phyloP scores from a whole-genome alignment of 2,113 vertebrate genomes.

The Typhlomys cinereus region DNA sequence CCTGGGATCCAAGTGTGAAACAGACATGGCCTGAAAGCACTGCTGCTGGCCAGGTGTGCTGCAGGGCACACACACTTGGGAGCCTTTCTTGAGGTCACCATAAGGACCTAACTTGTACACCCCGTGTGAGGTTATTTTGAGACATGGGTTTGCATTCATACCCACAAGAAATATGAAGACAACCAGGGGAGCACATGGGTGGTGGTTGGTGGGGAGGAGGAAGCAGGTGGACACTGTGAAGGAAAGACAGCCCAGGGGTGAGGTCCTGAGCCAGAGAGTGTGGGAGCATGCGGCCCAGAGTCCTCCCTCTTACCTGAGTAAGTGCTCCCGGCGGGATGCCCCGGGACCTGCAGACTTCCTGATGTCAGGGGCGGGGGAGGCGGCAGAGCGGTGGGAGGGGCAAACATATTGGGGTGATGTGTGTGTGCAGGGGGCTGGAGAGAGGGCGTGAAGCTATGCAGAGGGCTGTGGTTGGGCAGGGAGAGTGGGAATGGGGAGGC shows the following conservation, averaged over 20 bases:
- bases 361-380: slow-evolving; percentile 98
- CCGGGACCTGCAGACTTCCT: slow-evolving; percentile 94
- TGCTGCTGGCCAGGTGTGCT: neutral
- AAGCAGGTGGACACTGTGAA: neutral
- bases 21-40: neutral
- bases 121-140: neutral
- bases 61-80: neutral
- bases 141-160: neutral
- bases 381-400: slow-evolving; percentile 96
- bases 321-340: slow-evolving; percentile 94
- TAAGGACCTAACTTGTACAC: neutral
- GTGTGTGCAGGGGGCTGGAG: slow-evolving; percentile 93
- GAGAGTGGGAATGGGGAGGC: slow-evolving; percentile 92
- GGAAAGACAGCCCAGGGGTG: neutral
- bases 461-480: slow-evolving; percentile 90
- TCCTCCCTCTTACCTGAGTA: slow-evolving; percentile 92
- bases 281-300: rapidly evolving
- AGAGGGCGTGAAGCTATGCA: slow-evolving; percentile 93
- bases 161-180: neutral
- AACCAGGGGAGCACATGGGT: neutral
- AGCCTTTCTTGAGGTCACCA: neutral
- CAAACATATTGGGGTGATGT: slow-evolving; percentile 99
- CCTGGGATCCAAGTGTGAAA: neutral
- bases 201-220: no score
- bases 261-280: neutral